Evolutionary conservation across 2,888 invertebrate genomes (phyloP).

Genomic region (Caenorhabditis sp.): DNA sequence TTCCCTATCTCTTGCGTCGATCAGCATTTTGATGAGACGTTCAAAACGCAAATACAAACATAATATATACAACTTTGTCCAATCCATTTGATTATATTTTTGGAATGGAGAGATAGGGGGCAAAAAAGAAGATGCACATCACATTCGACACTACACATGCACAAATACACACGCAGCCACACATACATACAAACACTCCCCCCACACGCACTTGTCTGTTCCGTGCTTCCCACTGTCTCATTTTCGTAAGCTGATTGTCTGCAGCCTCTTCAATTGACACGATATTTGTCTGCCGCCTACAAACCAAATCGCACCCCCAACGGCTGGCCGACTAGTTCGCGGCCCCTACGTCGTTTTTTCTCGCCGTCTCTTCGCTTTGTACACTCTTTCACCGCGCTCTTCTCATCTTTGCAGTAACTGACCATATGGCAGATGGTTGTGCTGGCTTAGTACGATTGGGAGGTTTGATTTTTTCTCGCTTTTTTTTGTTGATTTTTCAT

Average conservation of each 20-base stretch:
- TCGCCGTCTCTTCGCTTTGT: not conserved
- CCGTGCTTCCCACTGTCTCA: slow-evolving; percentile 29
- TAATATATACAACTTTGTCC: slow-evolving; percentile 13
- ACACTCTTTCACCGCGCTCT: not conserved
- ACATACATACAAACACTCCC: slow-evolving; percentile 16
- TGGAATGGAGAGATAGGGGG: not conserved
- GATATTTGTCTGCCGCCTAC: slow-evolving; percentile 19
- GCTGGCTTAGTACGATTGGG: slow-evolving; percentile 10
- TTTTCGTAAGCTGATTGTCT: slow-evolving; percentile 30
- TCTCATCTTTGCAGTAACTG: slow-evolving; percentile 24
- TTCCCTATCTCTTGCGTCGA: not conserved
- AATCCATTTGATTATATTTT: slow-evolving; percentile 27
- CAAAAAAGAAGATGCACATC: slow-evolving; percentile 1
- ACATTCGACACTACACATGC: slow-evolving; percentile 1
- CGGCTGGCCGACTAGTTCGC: slow-evolving; percentile 28
- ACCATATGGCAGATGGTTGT: slow-evolving; percentile 34
- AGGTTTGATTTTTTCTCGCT: slow-evolving; percentile 1
- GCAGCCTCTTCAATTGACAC: not conserved
- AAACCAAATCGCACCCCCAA: slow-evolving; percentile 10
- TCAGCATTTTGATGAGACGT: slow-evolving; percentile 3
- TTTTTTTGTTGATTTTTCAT: slow-evolving; percentile 10
- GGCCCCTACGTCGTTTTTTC: not conserved
- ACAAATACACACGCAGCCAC: too few species aligned
- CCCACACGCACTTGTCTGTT: slow-evolving; percentile 28
- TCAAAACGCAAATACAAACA: slow-evolving; percentile 7